Evolutionary conservation across 2,888 invertebrate species (phyloP), one percentile per base, ranked within the genome.

Genomic region (Capitulum mitella): DNA sequence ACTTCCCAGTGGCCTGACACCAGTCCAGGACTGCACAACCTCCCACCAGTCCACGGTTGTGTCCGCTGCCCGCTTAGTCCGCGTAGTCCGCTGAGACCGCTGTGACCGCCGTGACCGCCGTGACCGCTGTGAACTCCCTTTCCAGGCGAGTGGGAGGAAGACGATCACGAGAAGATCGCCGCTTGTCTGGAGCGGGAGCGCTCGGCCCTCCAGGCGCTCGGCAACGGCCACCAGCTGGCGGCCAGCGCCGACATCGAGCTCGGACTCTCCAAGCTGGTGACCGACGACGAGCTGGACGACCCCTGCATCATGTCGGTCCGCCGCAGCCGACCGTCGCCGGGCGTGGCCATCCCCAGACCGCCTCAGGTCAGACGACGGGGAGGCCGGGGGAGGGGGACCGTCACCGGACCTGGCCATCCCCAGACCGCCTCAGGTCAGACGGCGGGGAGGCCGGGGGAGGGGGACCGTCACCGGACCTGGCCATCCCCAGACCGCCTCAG

Each of bases 91-190:
- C n/a, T n/a, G n/a, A n/a, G n/a, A n/a, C 64, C 34, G 37, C 64
- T 19, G 12, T 16, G 32, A 32, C 64, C 22, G 34, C 3, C 32
- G n/a, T n/a, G n/a, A n/a, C n/a, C n/a, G 3, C 32, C 32, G 32
- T 3, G 1, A 19, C 16, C 22, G 22, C 54, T 54, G 6, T 16
- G 16, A 54, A 10, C 29, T 32, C 29, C 29, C 29, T 32, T 26
- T n/a, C 3, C 76, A 80, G 90, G 90, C 29, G 92, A 92, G 84
- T 92, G 92, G 92, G 92, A 92, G 84, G 88, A 90, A 82, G 90
- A 90, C 29, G 29, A 43, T 82, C 92, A 92, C 85, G 91, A 92
- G 84, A 90, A 90, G 84, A 87, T 90, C 82, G 90, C 91, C 12
- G 89, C 89, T 83, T 86, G 89, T 79, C 87, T 89, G n/a, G 89